phyloP scores from a whole-genome alignment of 2,888 invertebrate species.

The Drosophila incognita region DNA sequence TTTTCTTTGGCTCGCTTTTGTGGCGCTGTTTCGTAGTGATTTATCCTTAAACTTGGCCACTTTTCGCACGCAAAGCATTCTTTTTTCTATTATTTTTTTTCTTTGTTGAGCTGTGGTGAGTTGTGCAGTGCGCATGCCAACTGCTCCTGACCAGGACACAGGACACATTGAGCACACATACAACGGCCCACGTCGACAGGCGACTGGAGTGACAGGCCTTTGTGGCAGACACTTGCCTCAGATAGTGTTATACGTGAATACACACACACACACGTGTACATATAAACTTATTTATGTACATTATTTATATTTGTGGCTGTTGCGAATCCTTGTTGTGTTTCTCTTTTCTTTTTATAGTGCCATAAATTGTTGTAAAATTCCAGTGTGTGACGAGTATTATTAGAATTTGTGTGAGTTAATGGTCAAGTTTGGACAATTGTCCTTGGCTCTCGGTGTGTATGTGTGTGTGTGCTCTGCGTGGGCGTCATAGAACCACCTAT shows the following conservation, averaged over 20 bases:
- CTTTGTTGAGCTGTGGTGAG: constrained; percentile 47
- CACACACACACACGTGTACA: neutral
- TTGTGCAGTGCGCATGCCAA: constrained; percentile 65
- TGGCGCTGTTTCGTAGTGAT: constrained; percentile 55
- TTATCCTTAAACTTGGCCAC: constrained; percentile 78
- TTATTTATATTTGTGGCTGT: constrained; percentile 27
- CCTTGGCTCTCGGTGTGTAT: constrained; percentile 25
- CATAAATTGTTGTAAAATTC: constrained; percentile 47
- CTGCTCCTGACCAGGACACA: constrained; percentile 59
- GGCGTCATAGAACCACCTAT: constrained; percentile 35
- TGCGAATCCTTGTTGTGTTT: constrained; percentile 11
- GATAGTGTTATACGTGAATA: constrained; percentile 18
- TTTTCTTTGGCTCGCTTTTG: constrained; percentile 31
- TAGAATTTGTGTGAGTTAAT: constrained; percentile 53
- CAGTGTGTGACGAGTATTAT: constrained; percentile 50
- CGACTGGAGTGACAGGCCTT: constrained; percentile 37
- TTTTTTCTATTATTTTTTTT: constrained; percentile 7
- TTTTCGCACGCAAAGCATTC: constrained; percentile 44
- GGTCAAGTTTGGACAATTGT: constrained; percentile 34
- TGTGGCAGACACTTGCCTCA: constrained; percentile 25
- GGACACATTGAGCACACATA: constrained; percentile 24
- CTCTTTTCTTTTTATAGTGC: constrained; percentile 15
- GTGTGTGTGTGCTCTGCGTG: constrained; percentile 31
- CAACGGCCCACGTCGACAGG: constrained; percentile 59
- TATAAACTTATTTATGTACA: constrained; percentile 3